Conservation (phyloP, 2,888 invertebrate species). For the Galeopsomyia nigrocyanea region DNA sequence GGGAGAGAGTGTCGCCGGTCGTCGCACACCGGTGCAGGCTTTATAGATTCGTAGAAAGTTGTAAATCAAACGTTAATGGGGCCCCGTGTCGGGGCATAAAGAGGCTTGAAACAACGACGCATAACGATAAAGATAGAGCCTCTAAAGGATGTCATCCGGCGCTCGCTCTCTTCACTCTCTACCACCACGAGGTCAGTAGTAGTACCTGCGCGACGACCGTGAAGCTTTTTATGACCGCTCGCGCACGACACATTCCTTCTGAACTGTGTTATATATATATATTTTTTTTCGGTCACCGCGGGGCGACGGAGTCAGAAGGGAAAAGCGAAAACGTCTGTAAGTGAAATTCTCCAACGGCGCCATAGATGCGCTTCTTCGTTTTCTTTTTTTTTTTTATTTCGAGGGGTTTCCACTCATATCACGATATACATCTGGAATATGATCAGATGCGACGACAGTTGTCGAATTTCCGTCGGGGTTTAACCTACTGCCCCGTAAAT, state of each 20-base stretch:
- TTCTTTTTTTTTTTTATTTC: not conserved
- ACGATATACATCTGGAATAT: constrained; percentile 33
- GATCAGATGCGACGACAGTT: constrained; percentile 33
- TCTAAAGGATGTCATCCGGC: constrained; percentile 47
- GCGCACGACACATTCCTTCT: no score
- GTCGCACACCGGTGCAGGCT: constrained; percentile 17
- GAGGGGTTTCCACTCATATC: constrained; percentile 27
- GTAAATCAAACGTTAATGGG: constrained; percentile 69
- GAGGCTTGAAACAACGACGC: constrained; percentile 66
- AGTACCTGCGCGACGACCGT: no score
- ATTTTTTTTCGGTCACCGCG: not conserved
- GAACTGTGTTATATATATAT: no score
- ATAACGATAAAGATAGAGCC: constrained; percentile 67
- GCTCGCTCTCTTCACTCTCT: no score
- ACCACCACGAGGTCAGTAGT: no score
- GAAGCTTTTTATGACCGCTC: no score
- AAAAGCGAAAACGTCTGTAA: constrained; percentile 39
- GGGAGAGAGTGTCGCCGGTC: constrained; percentile 25
- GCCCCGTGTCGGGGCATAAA: constrained; percentile 64
- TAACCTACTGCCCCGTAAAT: constrained; percentile 26
- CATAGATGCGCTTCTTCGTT: not conserved
- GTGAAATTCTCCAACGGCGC: constrained; percentile 27
- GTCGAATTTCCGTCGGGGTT: constrained; percentile 19
- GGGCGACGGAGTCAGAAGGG: constrained; percentile 6
- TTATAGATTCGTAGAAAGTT: constrained; percentile 68